Base-by-base conservation (phyloP, 2,113 vertebrate genomes). In the Chaenocephalus aceratus region DNA sequence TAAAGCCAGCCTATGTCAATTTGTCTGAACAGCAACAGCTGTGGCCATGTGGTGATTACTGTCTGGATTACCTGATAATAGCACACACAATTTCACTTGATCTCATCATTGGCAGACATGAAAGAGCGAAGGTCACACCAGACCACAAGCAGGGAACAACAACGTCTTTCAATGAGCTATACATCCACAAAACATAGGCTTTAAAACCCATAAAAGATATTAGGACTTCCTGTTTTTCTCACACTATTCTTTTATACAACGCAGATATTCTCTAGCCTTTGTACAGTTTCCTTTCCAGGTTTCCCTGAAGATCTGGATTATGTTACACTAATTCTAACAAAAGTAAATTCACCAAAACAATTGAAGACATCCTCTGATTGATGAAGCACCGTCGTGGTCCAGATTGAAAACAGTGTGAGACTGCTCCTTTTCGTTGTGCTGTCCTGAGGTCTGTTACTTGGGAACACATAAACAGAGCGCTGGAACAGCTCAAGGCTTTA, bases 241-340 rank as follows among this genome's bases (percentile, higher is more conserved):
- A 41, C 14, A 2, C 36, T 72, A 13, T 34, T n/a, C 12, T 46
- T 5, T 5, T 18, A 41, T 45, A 54, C 16, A 62, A 53, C 16
- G 60, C 36, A 62, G 21, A 73, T 66, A 72, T 65, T 66, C 41
- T 13, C 58, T 58, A 14, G 64, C 30, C 56, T 74, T 57, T 23
- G 41, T 45, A 12, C 66, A 3, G 59, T 89, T 91, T 89, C 81
- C 82, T 84, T 56, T 80, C 68, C 56, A 66, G 61, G 66, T 73
- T 84, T 79, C 72, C 61, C 68, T 14, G 66, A 34, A 72, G 72
- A 62, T 87, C 92, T 94, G 92, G 92, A 84, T 62, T 81, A 58
- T 84, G 76, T 93, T 88, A 86, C 52, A 53, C 53, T 87, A 81
- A 83, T 83, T 60, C 52, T 80, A 89, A 91, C 85, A 92, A 82